Base-by-base conservation (phyloP, 2,797 vertebrate genomes). In the Mormyrus proboscirostris region DNA sequence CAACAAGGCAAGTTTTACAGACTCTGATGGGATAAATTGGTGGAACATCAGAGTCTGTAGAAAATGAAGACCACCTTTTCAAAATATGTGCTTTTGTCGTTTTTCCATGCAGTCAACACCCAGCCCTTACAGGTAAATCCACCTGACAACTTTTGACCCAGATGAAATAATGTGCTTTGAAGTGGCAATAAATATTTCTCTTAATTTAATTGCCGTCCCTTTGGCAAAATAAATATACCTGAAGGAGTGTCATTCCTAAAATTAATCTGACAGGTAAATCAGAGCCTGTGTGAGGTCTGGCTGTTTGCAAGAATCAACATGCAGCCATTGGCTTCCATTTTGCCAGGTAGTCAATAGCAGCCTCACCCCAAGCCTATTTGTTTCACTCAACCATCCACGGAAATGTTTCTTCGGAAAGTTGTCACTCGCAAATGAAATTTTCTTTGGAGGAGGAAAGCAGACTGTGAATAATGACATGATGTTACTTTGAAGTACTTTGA, bases 191-290 rank as follows among this genome's bases (percentile, higher is more conserved):
- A 94, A 92, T 91, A 88, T 90, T 88, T 92, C 89, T 92, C 89
- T 93, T 59, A 87, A 47, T 91, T 91, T 91, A 91, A 89, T 92
- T 94, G 89, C 90, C 93, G 93, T 93, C 93, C 91, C 90, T 85
- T 91, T 90, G 92, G 94, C 93, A 93, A 88, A 62, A 89, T 89
- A 88, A 87, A 92, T 93, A 91, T 93, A 94, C 94, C 93, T 53
- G 89, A 47, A 94, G 94, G 92, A 88, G 90, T 94, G 92, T 92
- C 90, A 88, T 92, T 93, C 90, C 90, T 93, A 93, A 94, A 93
- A 92, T 94, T 94, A 94, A 95, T 95, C 94, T 95, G 95, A 95
- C 94, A 95, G 94, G 93, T 94, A 95, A 95, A 95, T 95, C 94
- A 95, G 92, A 89, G 90, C 88, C 92, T 93, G 93, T 94, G 94